Evolutionary conservation across 2,113 vertebrate genomes (phyloP), one percentile per base, ranked within the genome.

Genomic region (Carettochelys insculpta): DNA sequence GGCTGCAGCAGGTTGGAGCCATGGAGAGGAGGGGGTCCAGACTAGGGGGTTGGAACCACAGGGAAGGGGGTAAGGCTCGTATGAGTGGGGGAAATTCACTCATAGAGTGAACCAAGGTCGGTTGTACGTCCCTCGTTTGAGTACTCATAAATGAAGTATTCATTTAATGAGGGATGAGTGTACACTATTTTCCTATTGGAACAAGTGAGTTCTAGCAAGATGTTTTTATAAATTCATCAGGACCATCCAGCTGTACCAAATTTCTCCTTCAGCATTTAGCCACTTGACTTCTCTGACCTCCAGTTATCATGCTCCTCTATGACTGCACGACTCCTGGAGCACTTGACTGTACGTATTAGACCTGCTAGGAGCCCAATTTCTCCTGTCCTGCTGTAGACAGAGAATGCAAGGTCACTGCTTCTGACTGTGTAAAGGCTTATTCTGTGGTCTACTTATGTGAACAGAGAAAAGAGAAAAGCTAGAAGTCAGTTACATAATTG

Each of bases 391-490:
- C 71, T 75, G 22, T 45, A 43, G 71, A 14, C n/a, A 68, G 61
- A 22, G 19, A 68, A 68, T 19, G 10, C 82, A 91, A 92, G 41
- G 51, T 56, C 87, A 68, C 85, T 82, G 52, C 29, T 1, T 71
- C 41, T 29, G 61, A 3, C 14, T 76, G 12, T 8, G 24, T 45
- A 75, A 75, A 75, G 41, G 71, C 11, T 12, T 73, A 27, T 65
- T 27, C 43, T 50, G 11, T 75, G 85, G 65, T 22, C 43, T 10
- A 50, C 61, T 82, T 80, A 77, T 29, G 50, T 73, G 71, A 77
- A 51, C 34, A 71, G 53, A 50, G 73, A 77, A 38, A 27, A 50
- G 11, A 92, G n/a, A 78, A 90, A 94, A 47, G 3, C 52, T 86
- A n/a, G 52, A 50, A 3, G 22, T 25, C 22, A 27, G 5, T 50